These are phyloP conservation scores for Beroe forskalii DNA, from an alignment of 37 sponge, comb jelly and placozoan genomes.

Conservation along the genomic window DNA sequence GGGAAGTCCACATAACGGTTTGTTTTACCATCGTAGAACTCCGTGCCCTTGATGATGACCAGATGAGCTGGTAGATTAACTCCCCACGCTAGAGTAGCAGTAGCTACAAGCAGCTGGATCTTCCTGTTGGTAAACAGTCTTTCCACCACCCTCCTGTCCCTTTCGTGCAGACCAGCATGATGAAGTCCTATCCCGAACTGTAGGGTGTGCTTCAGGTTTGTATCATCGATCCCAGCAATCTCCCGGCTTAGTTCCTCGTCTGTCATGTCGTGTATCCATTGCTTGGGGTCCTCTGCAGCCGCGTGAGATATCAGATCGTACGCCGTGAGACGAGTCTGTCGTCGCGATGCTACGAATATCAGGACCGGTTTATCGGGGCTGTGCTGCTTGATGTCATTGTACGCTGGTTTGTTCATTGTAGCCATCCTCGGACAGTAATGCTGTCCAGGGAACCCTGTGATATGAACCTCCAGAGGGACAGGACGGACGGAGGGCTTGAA, in stretches of 20 bases:
- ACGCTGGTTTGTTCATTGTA: conserved; percentile 98
- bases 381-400: conserved; percentile 85
- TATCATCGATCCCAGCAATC: conserved; percentile 71
- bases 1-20: conserved; percentile 98
- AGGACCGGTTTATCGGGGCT: conserved; percentile 91
- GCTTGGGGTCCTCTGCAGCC: conserved; percentile 82
- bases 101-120: conserved; percentile 93
- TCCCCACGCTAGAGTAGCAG: conserved; percentile 96
- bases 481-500: conserved; percentile 98
- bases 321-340: conserved; percentile 97
- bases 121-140: conserved; percentile 90
- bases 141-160: conserved; percentile 87
- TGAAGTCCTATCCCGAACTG: conserved; percentile 95
- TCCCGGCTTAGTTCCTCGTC: conserved; percentile 78
- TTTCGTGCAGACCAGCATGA: conserved; percentile 94
- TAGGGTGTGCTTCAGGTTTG: conserved; percentile 83
- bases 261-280: conserved; percentile 88
- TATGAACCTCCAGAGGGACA: conserved; percentile 96
- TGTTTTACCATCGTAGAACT: conserved; percentile 95
- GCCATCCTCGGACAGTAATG: conserved; percentile 99
- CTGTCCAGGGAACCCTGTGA: conserved; percentile 91
- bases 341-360: conserved; percentile 95
- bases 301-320: conserved; percentile 85
- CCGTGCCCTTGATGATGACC: conserved; percentile 97
- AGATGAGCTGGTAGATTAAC: conserved; percentile 99